Base-by-base conservation (phyloP, 2,888 invertebrate species). In the Spicauda simplicius region DNA sequence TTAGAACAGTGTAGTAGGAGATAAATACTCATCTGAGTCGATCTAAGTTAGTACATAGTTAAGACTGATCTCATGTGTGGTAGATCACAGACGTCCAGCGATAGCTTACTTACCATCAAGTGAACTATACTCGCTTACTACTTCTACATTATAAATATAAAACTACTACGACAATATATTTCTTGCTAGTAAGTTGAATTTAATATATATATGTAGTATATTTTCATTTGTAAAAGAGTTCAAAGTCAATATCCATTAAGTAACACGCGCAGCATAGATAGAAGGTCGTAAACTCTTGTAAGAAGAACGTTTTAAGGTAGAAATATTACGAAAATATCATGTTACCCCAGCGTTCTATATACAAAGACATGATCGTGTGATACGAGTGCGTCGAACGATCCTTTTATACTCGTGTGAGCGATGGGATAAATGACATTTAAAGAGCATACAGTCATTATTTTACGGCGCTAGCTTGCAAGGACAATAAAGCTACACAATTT, bases 341-440 rank as follows among this genome's bases (percentile, higher is more conserved):
- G 60, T 50, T 60, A 30, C 50, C 25, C 30, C 6, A 19, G 50
- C 48, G 8, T 45, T 60, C 25, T 59, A 25, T 60, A 60, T 33
- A 50, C 60, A 60, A 60, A 60, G 50, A 16, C 12, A 60, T 60
- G 50, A 45, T 45, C 45, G 45, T 45, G n/a, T 33, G 50, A 52
- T 60, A 59, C 11, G 59, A n/a, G 50, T 59, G 50, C 59, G 59
- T 59, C 59, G 25, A 59, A 59, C 59, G 59, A 59, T 59, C 59
- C 59, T 16, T 59, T 50, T 50, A 30, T 59, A 25, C 11, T 16
- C 50, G 50, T 50, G 11, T 48, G 12, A 59, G 41, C 41, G 41
- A 41, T 41, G 41, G 41, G 50, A 59, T 48, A 50, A 59, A 59
- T 30, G 25, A 16, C 59, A 16, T 50, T 11, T 50, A 16, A 48